These are phyloP conservation scores for Bactericera cockerelli DNA, from an alignment of 1,140 invertebrate species.

Conservation along the genomic window DNA sequence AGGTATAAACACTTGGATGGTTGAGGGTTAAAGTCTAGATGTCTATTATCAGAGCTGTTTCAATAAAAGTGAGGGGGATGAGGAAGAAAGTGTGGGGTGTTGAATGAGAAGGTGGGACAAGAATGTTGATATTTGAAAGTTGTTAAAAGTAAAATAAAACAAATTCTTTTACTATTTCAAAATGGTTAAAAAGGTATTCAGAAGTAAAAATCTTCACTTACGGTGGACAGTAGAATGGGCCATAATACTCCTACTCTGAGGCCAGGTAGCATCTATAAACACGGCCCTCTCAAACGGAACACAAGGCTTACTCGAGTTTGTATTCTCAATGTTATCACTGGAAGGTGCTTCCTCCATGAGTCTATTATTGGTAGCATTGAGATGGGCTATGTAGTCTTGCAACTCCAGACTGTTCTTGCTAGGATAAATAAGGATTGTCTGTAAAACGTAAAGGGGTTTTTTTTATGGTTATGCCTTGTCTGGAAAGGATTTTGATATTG, in stretches of 20 bases:
- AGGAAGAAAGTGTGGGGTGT: no score
- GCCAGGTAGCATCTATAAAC: constrained; percentile 90
- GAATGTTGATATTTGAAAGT: no score
- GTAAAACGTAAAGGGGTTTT: constrained; percentile 17
- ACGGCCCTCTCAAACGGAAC: constrained; percentile 48
- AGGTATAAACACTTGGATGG: no score
- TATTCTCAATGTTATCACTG: neutral
- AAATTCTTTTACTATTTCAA: no score
- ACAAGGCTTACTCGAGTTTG: neutral
- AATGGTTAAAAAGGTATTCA: no score
- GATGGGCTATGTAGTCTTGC: constrained; percentile 33
- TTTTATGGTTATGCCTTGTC: no score
- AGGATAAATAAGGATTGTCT: constrained; percentile 66
- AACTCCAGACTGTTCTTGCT: constrained; percentile 48
- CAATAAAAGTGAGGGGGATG: no score
- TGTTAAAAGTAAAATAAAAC: no score
- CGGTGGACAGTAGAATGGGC: constrained; percentile 56
- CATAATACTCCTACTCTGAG: constrained; percentile 71
- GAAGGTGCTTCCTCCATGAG: neutral
- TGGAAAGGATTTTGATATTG: constrained; percentile 15
- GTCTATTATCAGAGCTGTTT: no score
- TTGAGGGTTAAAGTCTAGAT: no score
- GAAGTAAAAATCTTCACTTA: no score
- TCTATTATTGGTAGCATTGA: neutral
- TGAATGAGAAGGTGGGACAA: no score